Percentiles rank a stretch among this genome's conserved stretches.
These are phyloP conservation scores for Barypeithes pellucidus DNA, from an alignment of 2,888 invertebrate genomes.

Conservation along the genomic window DNA sequence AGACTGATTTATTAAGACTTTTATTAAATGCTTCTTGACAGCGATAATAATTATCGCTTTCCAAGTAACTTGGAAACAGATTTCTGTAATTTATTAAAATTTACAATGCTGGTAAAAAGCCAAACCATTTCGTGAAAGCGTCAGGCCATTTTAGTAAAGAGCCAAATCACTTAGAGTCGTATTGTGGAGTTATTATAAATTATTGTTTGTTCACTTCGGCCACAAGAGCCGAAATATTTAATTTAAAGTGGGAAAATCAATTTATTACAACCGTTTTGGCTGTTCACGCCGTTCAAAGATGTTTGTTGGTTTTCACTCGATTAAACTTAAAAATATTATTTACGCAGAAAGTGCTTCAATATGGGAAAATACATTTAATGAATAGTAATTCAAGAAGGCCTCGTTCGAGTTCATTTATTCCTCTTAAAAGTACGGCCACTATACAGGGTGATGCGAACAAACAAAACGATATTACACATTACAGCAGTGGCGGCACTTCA, in stretches of 20 bases:
- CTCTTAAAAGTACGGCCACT: too few relatives aligned
- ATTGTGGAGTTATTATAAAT: slow-evolving; percentile 1
- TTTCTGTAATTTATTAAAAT: slow-evolving; percentile 1
- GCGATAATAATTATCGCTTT: not conserved
- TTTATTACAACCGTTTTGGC: not conserved
- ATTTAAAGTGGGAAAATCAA: not conserved
- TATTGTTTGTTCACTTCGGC: not conserved
- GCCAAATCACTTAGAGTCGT: not conserved
- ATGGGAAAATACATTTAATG: too few relatives aligned
- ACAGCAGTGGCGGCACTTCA: too few relatives aligned
- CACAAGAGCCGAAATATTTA: not conserved
- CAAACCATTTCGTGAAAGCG: not conserved
- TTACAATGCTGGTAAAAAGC: not conserved
- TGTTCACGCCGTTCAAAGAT: not conserved
- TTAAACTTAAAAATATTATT: too few relatives aligned
- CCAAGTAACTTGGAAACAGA: not conserved
- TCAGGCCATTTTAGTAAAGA: not conserved
- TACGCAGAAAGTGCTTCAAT: too few relatives aligned
- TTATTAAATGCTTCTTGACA: not conserved
- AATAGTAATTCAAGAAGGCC: too few relatives aligned
- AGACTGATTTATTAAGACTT: not conserved
- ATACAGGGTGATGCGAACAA: too few relatives aligned
- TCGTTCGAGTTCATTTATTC: too few relatives aligned
- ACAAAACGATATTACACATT: too few relatives aligned
- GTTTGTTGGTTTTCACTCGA: too few relatives aligned